Conservation (phyloP, 1,140 invertebrate genomes). For the Aradophagus sp. region DNA sequence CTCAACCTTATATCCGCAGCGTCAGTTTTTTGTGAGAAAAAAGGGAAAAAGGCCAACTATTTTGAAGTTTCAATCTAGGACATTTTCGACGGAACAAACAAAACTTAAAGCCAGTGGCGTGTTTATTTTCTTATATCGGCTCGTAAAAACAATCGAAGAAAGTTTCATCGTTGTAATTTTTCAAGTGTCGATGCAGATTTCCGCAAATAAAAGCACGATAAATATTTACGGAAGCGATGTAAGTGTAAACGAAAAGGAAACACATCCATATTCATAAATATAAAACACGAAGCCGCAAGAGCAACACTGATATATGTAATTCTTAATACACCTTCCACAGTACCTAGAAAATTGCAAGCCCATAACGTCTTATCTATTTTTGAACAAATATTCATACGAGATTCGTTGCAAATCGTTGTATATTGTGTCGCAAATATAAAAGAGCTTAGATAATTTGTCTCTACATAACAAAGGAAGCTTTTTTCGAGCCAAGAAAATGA, state of each 20-base stretch:
- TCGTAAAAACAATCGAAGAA: constrained; percentile 28
- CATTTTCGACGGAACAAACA: constrained; percentile 27
- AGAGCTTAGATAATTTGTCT: no score
- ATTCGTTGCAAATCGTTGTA: constrained; percentile 12
- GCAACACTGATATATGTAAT: constrained; percentile 12
- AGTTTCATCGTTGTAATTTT: constrained; percentile 35
- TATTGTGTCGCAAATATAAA: constrained; percentile 29
- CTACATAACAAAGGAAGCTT: no score
- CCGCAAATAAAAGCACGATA: constrained; percentile 17
- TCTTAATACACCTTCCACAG: constrained; percentile 5
- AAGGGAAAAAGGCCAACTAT: constrained; percentile 27
- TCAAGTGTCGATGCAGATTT: constrained; percentile 20
- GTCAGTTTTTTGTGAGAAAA: constrained; percentile 19
- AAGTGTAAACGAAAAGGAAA: constrained; percentile 2
- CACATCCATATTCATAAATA: no score
- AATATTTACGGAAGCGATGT: constrained; percentile 7
- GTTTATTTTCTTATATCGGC: constrained; percentile 26
- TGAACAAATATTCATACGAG: constrained; percentile 11
- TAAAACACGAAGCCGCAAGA: background rate
- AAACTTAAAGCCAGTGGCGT: constrained; percentile 26
- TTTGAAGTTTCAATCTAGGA: constrained; percentile 31
- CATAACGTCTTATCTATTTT: background rate
- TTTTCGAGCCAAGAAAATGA: no score
- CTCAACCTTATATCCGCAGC: constrained; percentile 16
- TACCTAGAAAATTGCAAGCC: constrained; percentile 13